Conservation (phyloP, 1,140 invertebrate species). For the Matsumurasca onukii region DNA sequence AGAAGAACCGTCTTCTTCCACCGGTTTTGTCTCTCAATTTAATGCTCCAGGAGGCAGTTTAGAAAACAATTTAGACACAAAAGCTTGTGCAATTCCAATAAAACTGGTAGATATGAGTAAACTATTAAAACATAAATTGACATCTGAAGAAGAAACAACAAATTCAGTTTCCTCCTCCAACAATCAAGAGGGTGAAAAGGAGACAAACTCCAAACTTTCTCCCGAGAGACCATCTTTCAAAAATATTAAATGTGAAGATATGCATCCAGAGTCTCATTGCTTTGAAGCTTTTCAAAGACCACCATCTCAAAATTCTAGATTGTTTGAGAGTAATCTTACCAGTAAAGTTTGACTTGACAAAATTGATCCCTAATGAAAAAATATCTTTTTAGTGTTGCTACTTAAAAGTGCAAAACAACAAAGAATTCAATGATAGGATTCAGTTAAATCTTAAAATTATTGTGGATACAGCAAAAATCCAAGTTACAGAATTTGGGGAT, state of each 20-base stretch:
- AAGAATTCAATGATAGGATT: background rate
- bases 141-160: background rate
- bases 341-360: background rate
- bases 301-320: background rate
- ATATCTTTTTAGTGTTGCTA: background rate
- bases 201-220: background rate
- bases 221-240: background rate
- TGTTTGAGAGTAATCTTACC: background rate
- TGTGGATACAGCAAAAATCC: background rate
- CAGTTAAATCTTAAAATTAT: background rate
- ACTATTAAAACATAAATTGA: background rate
- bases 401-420: background rate
- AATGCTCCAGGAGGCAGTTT: no score
- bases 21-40: no score
- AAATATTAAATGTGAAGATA: background rate
- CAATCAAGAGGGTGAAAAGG: background rate
- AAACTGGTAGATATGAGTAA: background rate
- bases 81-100: background rate
- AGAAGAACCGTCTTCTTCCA: no score
- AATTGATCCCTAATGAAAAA: background rate
- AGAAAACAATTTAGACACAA: no score
- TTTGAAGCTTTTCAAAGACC: background rate
- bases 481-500: background rate
- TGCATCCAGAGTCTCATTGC: background rate
- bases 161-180: background rate